Base-by-base conservation (phyloP, 2,113 vertebrate species). In the Pterophyllum scalare region DNA sequence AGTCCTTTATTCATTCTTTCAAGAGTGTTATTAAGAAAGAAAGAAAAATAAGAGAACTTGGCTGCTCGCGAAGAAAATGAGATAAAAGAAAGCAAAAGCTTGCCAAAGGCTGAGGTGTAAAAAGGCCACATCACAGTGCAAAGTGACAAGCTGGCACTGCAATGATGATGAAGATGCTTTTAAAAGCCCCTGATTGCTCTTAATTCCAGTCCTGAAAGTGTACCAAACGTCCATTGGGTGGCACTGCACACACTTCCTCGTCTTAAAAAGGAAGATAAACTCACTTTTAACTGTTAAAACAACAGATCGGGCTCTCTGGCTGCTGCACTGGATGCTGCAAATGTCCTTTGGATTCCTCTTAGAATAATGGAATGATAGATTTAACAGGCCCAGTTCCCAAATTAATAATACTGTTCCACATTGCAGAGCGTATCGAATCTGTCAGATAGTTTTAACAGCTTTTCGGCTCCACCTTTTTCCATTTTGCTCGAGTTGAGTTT, bases 301-400 rank as follows among this genome's bases (percentile, higher is more conserved):
- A 89, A 92, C 90, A 88, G 89, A 60, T 78, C 22, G 15, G 61
- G 61, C 80, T 92, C 77, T 77, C 80, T 86, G 86, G 89, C 89
- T 58, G 88, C 87, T 52, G 78, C 88, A 82, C 84, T 89, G 81
- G 38, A 86, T 88, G 87, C 90, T 88, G 87, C 67, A 76, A 83
- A 91, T 87, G 87, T 91, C 86, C 79, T 89, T 92, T 90, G 81
- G 91, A 89, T 92, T 87, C 85, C 89, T 87, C 87, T 93, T 93
- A 93, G 88, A 96, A 94, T 93, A 95, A 95, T 91, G 84, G 79
- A 92, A 85, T 94, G 95, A 96, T 95, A 89, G 94, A 95, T 95
- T 95, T 94, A 94, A 92, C 93, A 94, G 93, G 61, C 91, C 92
- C 93, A 49, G 82, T 83, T 93, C 91, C 88, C 92, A 95, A 92